phyloP scores from a whole-genome alignment of 2,797 vertebrate genomes.

The Lepilemur septentrionalis region DNA sequence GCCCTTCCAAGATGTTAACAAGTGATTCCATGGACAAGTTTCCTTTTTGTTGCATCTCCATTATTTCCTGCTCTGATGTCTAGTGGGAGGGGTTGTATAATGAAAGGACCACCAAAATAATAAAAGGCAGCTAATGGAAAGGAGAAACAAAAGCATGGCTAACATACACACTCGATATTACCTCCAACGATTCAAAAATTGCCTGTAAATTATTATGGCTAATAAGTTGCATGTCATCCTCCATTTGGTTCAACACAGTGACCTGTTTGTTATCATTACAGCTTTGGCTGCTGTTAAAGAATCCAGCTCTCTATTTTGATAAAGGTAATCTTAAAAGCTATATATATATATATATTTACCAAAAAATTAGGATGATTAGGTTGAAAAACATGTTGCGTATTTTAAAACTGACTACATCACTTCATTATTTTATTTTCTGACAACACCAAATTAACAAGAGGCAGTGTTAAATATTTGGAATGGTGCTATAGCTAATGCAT shows the following conservation, averaged over 20 bases:
- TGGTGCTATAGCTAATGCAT: constrained; percentile 30
- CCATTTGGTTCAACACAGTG: background rate
- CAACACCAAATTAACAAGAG: background rate
- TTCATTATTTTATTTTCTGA: background rate
- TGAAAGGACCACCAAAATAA: background rate
- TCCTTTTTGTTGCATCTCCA: background rate
- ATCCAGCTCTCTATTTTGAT: constrained; percentile 11
- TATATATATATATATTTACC: background rate
- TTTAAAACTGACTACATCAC: constrained; percentile 35
- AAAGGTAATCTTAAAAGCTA: background rate
- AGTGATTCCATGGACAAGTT: background rate
- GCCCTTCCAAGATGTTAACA: background rate
- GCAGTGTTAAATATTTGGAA: background rate
- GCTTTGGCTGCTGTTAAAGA: constrained; percentile 33
- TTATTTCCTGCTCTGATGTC: background rate
- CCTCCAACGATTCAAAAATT: background rate
- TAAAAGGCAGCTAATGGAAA: constrained; percentile 47
- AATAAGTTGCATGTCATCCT: background rate
- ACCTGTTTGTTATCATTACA: background rate
- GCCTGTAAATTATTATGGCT: background rate
- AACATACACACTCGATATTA: background rate
- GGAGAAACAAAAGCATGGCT: background rate
- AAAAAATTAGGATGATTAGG: constrained; percentile 31
- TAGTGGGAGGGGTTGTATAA: background rate
- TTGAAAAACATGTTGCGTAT: background rate